Evolutionary conservation across 2,888 invertebrate species (phyloP).

Genomic region (Apodemia zela): DNA sequence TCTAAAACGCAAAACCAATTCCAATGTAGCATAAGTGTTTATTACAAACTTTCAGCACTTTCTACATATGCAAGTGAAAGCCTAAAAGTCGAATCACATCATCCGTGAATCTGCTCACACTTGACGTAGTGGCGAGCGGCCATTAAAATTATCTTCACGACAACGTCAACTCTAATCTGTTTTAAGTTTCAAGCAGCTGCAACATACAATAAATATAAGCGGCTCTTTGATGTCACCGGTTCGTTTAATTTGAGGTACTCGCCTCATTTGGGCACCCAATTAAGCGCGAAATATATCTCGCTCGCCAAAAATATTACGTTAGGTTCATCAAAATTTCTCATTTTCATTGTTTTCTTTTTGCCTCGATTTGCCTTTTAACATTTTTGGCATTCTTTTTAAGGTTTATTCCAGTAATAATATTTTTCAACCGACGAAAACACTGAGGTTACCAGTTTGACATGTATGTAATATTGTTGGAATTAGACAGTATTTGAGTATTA

Average conservation of each 20-base stretch:
- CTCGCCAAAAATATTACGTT: constrained; percentile 48
- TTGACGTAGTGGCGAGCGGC: constrained; percentile 50
- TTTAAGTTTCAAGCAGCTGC: constrained; percentile 40
- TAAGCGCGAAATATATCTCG: constrained; percentile 67
- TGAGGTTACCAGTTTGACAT: too few species aligned
- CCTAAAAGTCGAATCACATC: constrained; percentile 47
- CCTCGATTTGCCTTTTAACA: constrained; percentile 47
- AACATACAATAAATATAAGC: constrained; percentile 56
- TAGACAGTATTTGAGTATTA: too few species aligned
- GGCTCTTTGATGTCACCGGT: constrained; percentile 65
- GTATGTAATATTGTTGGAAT: too few species aligned
- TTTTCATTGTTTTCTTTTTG: constrained; percentile 57
- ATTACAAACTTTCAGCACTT: constrained; percentile 32
- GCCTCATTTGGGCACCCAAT: constrained; percentile 65
- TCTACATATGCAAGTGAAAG: constrained; percentile 46
- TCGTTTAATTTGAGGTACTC: constrained; percentile 60
- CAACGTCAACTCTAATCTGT: constrained; percentile 66
- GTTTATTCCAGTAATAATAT: too few species aligned
- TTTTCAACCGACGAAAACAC: too few species aligned
- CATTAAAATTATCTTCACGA: constrained; percentile 61
- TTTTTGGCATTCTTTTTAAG: constrained; percentile 39
- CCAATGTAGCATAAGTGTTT: constrained; percentile 4
- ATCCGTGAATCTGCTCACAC: constrained; percentile 42
- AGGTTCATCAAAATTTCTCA: constrained; percentile 67
- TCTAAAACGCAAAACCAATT: background rate